These are phyloP conservation scores for Plutomurus gul DNA, from an alignment of 1,140 invertebrate species.

Conservation along the genomic window DNA sequence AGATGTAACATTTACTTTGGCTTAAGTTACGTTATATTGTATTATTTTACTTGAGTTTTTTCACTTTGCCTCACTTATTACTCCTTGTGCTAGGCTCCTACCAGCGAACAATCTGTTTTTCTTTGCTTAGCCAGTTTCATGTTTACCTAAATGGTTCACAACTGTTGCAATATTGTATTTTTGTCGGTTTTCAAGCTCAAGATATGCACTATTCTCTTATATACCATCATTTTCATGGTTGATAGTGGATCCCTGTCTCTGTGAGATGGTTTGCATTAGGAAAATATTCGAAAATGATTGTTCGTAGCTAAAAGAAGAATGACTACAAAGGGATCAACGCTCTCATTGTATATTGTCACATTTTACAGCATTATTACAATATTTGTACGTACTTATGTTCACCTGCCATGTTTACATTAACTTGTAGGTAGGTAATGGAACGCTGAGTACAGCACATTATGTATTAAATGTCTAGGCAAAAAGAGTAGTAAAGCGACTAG, in stretches of 20 bases:
- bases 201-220: no score
- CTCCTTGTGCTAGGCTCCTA: neutral
- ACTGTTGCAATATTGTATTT: neutral
- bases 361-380: slow-evolving; percentile 5
- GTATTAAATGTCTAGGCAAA: neutral
- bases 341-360: slow-evolving; percentile 21
- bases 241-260: no score
- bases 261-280: neutral
- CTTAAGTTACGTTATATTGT: slow-evolving; percentile 22
- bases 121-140: slow-evolving; percentile 1
- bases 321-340: slow-evolving; percentile 14
- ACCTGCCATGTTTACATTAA: slow-evolving; percentile 22
- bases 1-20: slow-evolving; percentile 16
- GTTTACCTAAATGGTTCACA: slow-evolving; percentile 10
- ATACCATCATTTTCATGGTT: no score
- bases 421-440: slow-evolving; percentile 19
- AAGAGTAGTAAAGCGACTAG: slow-evolving; percentile 1
- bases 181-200: neutral
- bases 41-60: slow-evolving; percentile 25
- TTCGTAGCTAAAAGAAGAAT: neutral
- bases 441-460: slow-evolving; percentile 13
- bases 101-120: neutral
- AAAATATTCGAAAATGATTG: neutral
- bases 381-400: slow-evolving; percentile 10
- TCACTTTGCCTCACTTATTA: slow-evolving; percentile 1